These are phyloP conservation scores for Idaea aversata DNA, from an alignment of 2,888 invertebrate genomes.

Conservation along the genomic window DNA sequence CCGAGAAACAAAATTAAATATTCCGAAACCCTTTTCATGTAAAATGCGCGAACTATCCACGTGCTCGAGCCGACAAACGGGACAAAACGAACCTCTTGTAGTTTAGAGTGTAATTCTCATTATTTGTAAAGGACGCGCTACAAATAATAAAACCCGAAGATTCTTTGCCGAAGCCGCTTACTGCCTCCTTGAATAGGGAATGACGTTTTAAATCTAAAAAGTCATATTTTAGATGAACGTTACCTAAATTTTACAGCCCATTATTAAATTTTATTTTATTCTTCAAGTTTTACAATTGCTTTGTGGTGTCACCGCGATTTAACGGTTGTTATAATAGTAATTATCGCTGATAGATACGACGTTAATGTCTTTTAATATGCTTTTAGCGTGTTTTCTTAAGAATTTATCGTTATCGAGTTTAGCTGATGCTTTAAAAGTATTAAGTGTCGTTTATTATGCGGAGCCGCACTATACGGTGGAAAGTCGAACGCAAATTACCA, in stretches of 20 bases:
- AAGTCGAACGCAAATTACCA: conserved; percentile 21
- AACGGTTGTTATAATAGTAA: conserved; percentile 54
- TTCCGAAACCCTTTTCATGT: conserved; percentile 57
- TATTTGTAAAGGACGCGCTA: conserved; percentile 57
- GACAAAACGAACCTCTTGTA: conserved; percentile 23
- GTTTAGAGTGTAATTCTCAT: conserved; percentile 46
- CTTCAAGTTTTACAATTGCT: conserved; percentile 37
- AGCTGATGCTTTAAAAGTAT: conserved; percentile 2
- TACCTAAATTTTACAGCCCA: conserved; percentile 60
- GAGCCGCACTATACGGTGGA: conserved; percentile 11
- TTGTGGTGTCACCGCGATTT: conserved; percentile 64
- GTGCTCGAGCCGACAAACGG: conserved; percentile 64
- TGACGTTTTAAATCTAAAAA: conserved; percentile 58
- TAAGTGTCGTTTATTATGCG: conserved; percentile 13
- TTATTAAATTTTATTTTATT: conserved; percentile 53
- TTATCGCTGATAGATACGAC: conserved; percentile 46
- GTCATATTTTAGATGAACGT: conserved; percentile 59
- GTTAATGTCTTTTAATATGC: conserved; percentile 47
- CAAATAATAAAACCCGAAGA: conserved; percentile 65
- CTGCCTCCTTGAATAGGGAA: conserved; percentile 46
- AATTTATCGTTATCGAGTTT: conserved; percentile 24
- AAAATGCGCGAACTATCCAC: conserved; percentile 55
- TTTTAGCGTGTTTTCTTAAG: conserved; percentile 38
- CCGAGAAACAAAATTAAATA: conserved; percentile 41
- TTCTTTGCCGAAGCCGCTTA: conserved; percentile 42